Base-by-base conservation (phyloP, 2,888 invertebrate species). In the Junonia oenone region DNA sequence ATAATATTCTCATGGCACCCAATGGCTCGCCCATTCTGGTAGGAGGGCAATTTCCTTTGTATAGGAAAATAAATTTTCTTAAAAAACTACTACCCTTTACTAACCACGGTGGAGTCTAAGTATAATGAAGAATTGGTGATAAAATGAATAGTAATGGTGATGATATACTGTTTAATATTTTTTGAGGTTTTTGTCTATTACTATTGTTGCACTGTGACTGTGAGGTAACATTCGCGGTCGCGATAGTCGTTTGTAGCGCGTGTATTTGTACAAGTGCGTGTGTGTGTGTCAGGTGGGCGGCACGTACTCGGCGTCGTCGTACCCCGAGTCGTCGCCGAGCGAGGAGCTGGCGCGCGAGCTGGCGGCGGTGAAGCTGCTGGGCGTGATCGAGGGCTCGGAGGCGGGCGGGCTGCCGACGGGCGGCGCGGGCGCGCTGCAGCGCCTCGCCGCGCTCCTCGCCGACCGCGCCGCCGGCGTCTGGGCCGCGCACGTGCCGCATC, bases 401-500 rank as follows among this genome's bases (percentile, higher is more conserved):
- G 71, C 71, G 45, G 73, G 68, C 15, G 82, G 81, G 1, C 62
- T 80, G 69, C 75, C 81, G 5, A 76, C 86, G 5, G 63, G 73
- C 33, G 65, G 67, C 51, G 64, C 61, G 56, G 68, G 68, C 40
- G 81, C 85, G 4, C 59, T 83, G 33, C 49, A 68, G 9, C 67
- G 67, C 35, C 83, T 91, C 45, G 70, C 75, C n/a, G 75, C 80
- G 49, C 76, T 91, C 13, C 82, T 91, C 14, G 74, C 83, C 0
- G 84, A 81, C 66, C 86, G 88, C 69, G 90, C 91, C 46, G 89
- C 91, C 56, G 94, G 94, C 11, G 78, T 94, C 15, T 92, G 93
- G 85, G 91, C 91, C 5, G 91, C 26, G 80, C 62, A 91, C 89
- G 83, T 94, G 61, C 91, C 92, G 27, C 86, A 91, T 61, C 73